A percentile compares a stretch with the other conserved stretches of the same genome.
Conservation (phyloP, 2,797 vertebrate genomes). For the Danio jaintianensis region DNA sequence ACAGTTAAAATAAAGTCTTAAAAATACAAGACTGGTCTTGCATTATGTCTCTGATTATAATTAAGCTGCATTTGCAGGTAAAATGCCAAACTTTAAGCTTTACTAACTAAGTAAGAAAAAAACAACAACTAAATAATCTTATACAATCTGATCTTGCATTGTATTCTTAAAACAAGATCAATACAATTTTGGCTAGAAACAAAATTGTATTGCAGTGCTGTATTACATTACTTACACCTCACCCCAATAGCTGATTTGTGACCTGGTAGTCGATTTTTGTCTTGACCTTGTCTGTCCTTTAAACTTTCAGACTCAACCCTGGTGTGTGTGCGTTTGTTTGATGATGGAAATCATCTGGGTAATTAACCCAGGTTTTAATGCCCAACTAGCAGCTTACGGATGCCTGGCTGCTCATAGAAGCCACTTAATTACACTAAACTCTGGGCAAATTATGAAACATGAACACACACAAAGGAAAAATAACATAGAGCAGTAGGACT, state of each 20-base stretch:
- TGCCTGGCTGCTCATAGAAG: conserved; percentile 5
- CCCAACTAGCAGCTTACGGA: conserved; percentile 7
- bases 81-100: too few relatives aligned
- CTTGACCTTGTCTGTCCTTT: not conserved
- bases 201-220: too few relatives aligned
- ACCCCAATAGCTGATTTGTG: not conserved
- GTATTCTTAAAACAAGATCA: too few relatives aligned
- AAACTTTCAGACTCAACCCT: not conserved
- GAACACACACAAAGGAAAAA: conserved; percentile 35
- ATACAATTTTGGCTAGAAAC: too few relatives aligned
- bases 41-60: too few relatives aligned
- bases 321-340: not conserved
- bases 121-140: too few relatives aligned
- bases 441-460: conserved; percentile 37
- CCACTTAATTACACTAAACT: conserved; percentile 36
- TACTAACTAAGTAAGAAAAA: too few relatives aligned
- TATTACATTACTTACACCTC: not conserved
- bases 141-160: too few relatives aligned
- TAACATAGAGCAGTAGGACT: conserved; percentile 23
- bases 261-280: not conserved
- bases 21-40: too few relatives aligned
- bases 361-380: conserved; percentile 17
- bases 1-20: too few relatives aligned
- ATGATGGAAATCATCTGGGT: conserved; percentile 11
- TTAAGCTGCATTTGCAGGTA: too few relatives aligned